Evolutionary conservation across 2,888 invertebrate species (phyloP).

Genomic region (Automeris io): DNA sequence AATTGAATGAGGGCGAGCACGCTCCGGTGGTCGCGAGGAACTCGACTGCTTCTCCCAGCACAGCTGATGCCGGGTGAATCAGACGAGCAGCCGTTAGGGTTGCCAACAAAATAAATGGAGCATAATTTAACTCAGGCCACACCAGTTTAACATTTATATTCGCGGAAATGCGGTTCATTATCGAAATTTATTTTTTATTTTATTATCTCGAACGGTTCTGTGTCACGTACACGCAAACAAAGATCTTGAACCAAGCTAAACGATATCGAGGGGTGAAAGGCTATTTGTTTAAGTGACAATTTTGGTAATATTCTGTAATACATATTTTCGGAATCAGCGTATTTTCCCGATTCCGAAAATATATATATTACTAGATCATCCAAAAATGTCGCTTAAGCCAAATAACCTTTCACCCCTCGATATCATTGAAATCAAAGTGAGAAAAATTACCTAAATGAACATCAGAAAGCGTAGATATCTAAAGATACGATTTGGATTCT

Average conservation of each 20-base stretch:
- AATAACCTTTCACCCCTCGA: too few species aligned
- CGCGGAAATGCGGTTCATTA: constrained; percentile 9
- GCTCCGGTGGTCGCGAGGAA: constrained; percentile 31
- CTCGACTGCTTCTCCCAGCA: constrained; percentile 20
- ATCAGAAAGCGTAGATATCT: too few species aligned
- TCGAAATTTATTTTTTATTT: not conserved
- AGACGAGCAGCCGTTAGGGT: constrained; percentile 20
- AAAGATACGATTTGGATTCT: too few species aligned
- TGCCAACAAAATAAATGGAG: constrained; percentile 32
- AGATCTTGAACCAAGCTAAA: not conserved
- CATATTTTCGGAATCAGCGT: too few species aligned
- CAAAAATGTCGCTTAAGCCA: too few species aligned
- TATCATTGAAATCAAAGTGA: too few species aligned
- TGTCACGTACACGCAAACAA: not conserved
- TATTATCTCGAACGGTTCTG: not conserved
- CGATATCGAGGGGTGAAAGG: too few species aligned
- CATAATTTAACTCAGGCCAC: constrained; percentile 15
- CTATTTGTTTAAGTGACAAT: too few species aligned
- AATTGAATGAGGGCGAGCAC: constrained; percentile 44
- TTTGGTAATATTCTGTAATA: too few species aligned
- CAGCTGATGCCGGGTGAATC: constrained; percentile 30
- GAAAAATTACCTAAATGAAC: too few species aligned
- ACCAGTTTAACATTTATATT: constrained; percentile 7
- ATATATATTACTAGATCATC: too few species aligned
- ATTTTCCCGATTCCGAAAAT: too few species aligned